A percentile compares a stretch with the other conserved stretches of the same genome.
Conservation (phyloP, 1,140 invertebrate genomes). For the Lucilia cuprina region DNA sequence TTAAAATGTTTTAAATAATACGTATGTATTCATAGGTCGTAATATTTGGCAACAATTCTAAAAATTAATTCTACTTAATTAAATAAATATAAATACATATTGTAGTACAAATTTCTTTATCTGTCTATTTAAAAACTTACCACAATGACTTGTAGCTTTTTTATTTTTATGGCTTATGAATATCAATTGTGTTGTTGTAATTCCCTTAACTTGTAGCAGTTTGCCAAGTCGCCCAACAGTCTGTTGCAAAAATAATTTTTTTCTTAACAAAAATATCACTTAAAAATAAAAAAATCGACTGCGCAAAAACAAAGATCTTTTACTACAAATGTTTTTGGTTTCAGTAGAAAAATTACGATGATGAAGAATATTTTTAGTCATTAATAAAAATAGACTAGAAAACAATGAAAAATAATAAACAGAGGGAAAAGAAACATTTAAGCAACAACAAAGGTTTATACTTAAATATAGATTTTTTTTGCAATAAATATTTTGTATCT, state of each 20-base stretch:
- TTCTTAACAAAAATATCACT: not conserved
- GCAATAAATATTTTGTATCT: not conserved
- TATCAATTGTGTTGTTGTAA: not conserved
- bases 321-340: not conserved
- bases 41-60: too few species aligned
- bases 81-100: too few species aligned
- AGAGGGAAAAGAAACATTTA: not conserved
- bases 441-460: constrained; percentile 19
- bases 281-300: not conserved
- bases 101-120: not conserved
- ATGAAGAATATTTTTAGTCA: not conserved
- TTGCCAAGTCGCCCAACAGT: constrained; percentile 1
- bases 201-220: not conserved
- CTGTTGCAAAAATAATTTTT: not conserved
- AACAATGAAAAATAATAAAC: not conserved
- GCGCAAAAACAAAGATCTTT: not conserved
- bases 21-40: too few species aligned
- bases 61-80: too few species aligned
- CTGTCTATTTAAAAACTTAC: not conserved
- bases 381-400: not conserved
- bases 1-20: too few species aligned
- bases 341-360: not conserved
- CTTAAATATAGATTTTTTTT: not conserved
- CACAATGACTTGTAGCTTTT: not conserved
- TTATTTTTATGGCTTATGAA: too few species aligned